phyloP scores from a whole-genome alignment of 2,113 vertebrate species.

The Lepus timidus region DNA sequence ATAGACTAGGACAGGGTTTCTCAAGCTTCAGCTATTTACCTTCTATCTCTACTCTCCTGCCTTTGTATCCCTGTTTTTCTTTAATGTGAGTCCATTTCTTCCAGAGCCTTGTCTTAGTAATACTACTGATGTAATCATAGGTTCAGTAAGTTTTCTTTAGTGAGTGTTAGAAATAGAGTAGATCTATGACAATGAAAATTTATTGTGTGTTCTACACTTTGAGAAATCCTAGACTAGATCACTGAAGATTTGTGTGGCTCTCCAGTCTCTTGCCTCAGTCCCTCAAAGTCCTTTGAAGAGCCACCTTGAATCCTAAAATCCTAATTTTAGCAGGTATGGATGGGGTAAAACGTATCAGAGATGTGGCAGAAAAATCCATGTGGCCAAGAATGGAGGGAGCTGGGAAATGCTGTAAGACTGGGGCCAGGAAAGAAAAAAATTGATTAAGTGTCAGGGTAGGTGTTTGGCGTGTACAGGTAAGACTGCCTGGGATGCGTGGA shows the following conservation, averaged over 20 bases:
- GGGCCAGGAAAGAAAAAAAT: not conserved
- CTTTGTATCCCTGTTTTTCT: not conserved
- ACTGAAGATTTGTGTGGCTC: not conserved
- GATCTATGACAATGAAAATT: not conserved
- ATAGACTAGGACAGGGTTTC: not conserved
- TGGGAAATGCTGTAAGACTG: not conserved
- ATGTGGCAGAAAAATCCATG: slow-evolving; percentile 13
- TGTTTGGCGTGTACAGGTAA: too few relatives aligned
- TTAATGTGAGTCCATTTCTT: slow-evolving; percentile 39
- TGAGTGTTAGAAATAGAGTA: not conserved
- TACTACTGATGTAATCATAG: not conserved
- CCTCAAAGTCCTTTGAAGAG: not conserved
- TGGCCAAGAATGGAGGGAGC: not conserved
- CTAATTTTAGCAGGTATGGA: not conserved
- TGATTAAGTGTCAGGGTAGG: too few relatives aligned
- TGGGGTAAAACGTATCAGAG: not conserved
- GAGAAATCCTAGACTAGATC: not conserved
- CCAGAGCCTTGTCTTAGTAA: not conserved
- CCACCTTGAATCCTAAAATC: not conserved
- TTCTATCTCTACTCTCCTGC: not conserved
- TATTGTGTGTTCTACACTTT: not conserved
- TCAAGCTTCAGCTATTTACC: not conserved
- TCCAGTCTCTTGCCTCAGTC: not conserved
- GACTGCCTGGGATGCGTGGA: too few relatives aligned
- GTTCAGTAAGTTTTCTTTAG: not conserved